Evolutionary conservation across 2,888 invertebrate genomes (phyloP), one percentile per base, ranked within the genome.

Genomic region (Drymonia ruficornis): DNA sequence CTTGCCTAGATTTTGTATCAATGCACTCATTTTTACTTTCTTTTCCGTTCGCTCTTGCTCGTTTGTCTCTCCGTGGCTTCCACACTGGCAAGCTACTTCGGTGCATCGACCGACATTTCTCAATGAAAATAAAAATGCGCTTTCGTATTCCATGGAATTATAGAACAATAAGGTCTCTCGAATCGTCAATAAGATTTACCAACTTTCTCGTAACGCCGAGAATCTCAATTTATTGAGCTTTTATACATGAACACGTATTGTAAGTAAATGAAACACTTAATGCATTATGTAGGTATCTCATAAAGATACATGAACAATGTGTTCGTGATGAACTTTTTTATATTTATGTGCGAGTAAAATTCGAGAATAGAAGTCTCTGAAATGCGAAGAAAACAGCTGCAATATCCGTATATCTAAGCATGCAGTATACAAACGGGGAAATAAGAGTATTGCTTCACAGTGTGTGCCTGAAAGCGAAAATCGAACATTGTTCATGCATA

Each of bases 11-110:
- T 90, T 87, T 87, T 86, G 82, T 88, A 86, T 82, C 85, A 77
- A 81, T 88, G 89, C 84, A 84, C 86, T 89, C 87, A 91, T 90
- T 91, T 91, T 92, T 92, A 91, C 92, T 92, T 91, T 92, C 92
- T 87, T 89, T 89, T 89, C 88, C 88, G 83, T 87, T 91, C 91
- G 88, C 91, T 89, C 87, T 90, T 90, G 72, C 84, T 81, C 70
- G 77, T 82, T 86, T 80, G 79, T 80, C 81, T 78, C 75, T 74
- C 63, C 47, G 57, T 59, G 72, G 67, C 74, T 74, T 76, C 70
- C 63, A 74, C 61, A 69, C 62, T 64, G 63, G 61, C 50, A 57
- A 67, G 57, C 59, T 67, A 63, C 59, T 38, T 56, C 63, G 42
- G 44, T 55, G 50, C 52, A 52, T 56, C 53, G 63, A 63, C 61